Base-by-base conservation (phyloP, 2,113 vertebrate species). In the Cavia porcellus region DNA sequence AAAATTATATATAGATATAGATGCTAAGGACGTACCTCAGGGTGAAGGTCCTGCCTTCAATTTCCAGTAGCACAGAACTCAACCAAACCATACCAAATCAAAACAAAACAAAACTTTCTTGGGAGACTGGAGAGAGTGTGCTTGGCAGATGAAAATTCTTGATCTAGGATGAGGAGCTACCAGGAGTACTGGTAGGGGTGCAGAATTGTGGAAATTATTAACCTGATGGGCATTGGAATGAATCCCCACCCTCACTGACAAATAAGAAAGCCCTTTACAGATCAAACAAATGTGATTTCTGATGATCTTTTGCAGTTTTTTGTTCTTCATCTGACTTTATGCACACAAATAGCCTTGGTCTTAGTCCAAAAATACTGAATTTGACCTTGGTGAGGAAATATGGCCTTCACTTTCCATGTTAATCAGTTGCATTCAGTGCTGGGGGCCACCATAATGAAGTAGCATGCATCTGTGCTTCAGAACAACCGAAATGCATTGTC, bases 351-450 rank as follows among this genome's bases (percentile, higher is more conserved):
- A 88, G 14, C 52, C 64, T 93, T 20, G 38, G 64, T 92, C 9
- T 87, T 62, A 38, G 25, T 45, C 45, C 7, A 20, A 17, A 52
- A 87, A 25, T 5, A 12, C 7, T 12, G 47, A 59, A 75, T 81
- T 86, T 89, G 90, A 81, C 52, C 25, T 86, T n/a, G 24, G 47
- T 84, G 50, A 86, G 42, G 47, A 92, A 72, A 88, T 47, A 25
- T 7, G 50, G 62, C 62, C 72, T 50, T 50, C 2, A 4, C 25
- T 61, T 94, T 52, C 25, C 32, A 59, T 28, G 10, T 32, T 72
- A n/a, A 72, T 30, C n/a, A 57, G 20, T 57, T 70, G 35, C 35
- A 32, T 87, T 30, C 59, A 47, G 47, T 80, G 55, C 24, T 20
- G 64, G 70, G 94, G 62, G 77, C 77, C 70, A n/a, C 70, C 30